Evolutionary conservation across 2,888 invertebrate species (phyloP), one percentile per base, ranked within the genome.

Genomic region (Apodemia duryi): DNA sequence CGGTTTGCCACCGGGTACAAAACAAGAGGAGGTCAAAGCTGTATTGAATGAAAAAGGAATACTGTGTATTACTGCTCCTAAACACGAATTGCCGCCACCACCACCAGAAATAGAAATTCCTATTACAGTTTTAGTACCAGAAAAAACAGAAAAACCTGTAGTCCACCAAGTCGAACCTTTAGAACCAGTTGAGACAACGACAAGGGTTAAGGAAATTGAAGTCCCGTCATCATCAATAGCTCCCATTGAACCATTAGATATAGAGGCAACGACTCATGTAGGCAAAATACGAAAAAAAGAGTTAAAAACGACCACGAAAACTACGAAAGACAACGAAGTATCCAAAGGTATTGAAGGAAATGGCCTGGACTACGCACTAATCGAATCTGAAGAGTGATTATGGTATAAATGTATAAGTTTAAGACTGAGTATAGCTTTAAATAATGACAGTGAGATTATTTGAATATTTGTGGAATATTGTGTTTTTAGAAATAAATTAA

Each of bases 241-340:
- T 2, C 82, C 87, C 0, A 67, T 86, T 0, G 86, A 86, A 46
- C 82, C 85, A 66, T 65, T 84, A 11, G 87, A 86, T 11, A 76
- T 80, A 9, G 89, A 88, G 71, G 85, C 86, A 1, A 88, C 89
- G 2, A 86, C 88, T 0, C 86, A 89, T 67, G 79, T 84, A 1
- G 90, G 91, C 0, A 91, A 91, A 72, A 91, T 88, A n/a, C 80
- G 90, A 64, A 91, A 91, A 78, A 91, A 91, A 75, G 91, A 91
- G 32, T 72, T 91, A 29, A 91, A 91, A 65, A 80, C 82, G 2
- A 81, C 82, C 2, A 80, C 81, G 2, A 89, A 90, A 71, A 80
- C 80, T 2, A 71, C 82, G 2, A 88, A 88, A 66, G 88, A 89
- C 68, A 91, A 91, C 67, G 90, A 91, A 78, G 91, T 91, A 21